Conservation (phyloP, 2,797 vertebrate genomes). For the Rhodeus uyekii region DNA sequence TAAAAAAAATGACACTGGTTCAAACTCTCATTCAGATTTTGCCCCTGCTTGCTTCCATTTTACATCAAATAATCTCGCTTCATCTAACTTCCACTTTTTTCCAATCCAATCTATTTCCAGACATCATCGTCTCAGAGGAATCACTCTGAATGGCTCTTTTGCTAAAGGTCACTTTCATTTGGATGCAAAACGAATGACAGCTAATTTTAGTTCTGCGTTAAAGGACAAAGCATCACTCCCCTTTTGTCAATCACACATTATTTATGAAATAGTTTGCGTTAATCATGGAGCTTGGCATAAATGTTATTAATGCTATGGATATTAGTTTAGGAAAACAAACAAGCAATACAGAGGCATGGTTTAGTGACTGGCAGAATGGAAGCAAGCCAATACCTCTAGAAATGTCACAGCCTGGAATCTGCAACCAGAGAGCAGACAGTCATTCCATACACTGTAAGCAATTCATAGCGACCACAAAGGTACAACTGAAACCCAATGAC, state of each 20-base stretch:
- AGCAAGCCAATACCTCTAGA: conserved; percentile 19
- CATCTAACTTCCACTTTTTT: conserved; percentile 26
- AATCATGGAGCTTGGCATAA: conserved; percentile 15
- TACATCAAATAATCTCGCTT: conserved; percentile 25
- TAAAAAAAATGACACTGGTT: conserved; percentile 3
- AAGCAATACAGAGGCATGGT: not conserved
- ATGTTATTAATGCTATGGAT: conserved; percentile 7
- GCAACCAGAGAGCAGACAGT: conserved; percentile 3
- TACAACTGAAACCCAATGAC: conserved; percentile 13
- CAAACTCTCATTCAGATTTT: conserved; percentile 44
- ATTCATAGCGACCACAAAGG: not conserved
- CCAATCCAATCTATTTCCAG: conserved; percentile 43
- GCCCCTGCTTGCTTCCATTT: conserved; percentile 24
- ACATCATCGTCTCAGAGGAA: conserved; percentile 28
- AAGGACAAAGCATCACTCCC: conserved; percentile 39
- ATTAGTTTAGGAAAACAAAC: conserved; percentile 44
- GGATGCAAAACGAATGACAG: conserved; percentile 55
- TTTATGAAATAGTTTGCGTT: conserved; percentile 38
- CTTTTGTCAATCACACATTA: conserved; percentile 31
- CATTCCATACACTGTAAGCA: not conserved
- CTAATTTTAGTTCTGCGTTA: conserved; percentile 55
- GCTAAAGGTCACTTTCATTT: conserved; percentile 62
- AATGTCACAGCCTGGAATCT: conserved; percentile 1
- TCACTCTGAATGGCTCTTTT: conserved; percentile 51
- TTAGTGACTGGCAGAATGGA: not conserved